Evolutionary conservation across 2,888 invertebrate genomes (phyloP).

Genomic region (Liodrosophila aerea): DNA sequence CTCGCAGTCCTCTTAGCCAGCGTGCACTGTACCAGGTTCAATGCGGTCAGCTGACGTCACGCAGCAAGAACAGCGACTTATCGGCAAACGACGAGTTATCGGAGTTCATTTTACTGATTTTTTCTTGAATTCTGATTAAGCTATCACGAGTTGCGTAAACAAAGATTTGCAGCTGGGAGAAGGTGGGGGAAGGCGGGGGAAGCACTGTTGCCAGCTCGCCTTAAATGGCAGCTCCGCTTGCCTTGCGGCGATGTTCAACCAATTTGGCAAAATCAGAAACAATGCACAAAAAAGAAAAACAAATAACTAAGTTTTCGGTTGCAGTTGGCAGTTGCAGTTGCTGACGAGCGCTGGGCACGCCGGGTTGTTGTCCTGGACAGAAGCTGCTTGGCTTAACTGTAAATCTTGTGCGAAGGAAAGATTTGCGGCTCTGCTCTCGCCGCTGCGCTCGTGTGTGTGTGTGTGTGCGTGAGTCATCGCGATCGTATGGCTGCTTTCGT

Average conservation of each 20-base stretch:
- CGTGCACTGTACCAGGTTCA: conserved; percentile 22
- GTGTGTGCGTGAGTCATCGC: conserved; percentile 54
- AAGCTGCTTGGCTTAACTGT: conserved; percentile 27
- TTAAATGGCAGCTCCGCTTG: conserved; percentile 22
- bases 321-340: conserved; percentile 22
- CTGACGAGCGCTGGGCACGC: conserved; percentile 21
- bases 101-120: conserved; percentile 4
- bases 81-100: conserved; percentile 28
- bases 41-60: conserved; percentile 56
- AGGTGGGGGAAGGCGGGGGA: background rate
- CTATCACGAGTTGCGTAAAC: conserved; percentile 54
- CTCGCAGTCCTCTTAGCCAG: no score
- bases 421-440: conserved; percentile 18
- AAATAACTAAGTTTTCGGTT: no score
- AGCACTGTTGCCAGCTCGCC: conserved; percentile 5
- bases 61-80: conserved; percentile 25
- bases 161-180: conserved; percentile 17
- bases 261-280: no score
- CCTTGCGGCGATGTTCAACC: background rate
- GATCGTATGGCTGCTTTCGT: conserved; percentile 72
- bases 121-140: conserved; percentile 53
- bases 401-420: no score
- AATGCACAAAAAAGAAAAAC: conserved; percentile 8
- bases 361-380: conserved; percentile 14
- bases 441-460: conserved; percentile 1